Evolutionary conservation across 2,888 invertebrate genomes (phyloP).

Genomic region (Ochropleura plecta): DNA sequence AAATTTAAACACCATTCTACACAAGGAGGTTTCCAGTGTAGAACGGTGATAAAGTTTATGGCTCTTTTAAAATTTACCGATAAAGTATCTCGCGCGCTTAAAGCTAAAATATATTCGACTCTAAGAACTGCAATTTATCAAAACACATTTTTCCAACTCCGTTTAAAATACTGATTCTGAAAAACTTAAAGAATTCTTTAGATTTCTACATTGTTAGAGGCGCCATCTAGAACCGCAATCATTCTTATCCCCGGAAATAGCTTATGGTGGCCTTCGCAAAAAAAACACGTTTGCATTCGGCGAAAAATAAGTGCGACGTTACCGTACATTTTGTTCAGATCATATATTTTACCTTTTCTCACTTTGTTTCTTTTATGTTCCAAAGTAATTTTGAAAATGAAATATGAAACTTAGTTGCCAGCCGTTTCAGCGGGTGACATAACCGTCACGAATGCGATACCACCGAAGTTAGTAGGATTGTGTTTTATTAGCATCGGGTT

Average conservation of each 20-base stretch:
- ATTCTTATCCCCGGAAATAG: conserved; percentile 43
- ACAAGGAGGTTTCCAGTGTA: conserved; percentile 9
- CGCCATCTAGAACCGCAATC: conserved; percentile 32
- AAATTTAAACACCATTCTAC: conserved; percentile 15
- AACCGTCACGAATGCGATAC: conserved; percentile 7
- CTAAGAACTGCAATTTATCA: conserved; percentile 53
- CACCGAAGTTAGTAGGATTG: conserved; percentile 14
- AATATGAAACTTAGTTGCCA: conserved; percentile 45
- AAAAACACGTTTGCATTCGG: conserved; percentile 54
- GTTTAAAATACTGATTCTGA: conserved; percentile 48
- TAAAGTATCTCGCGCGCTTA: conserved; percentile 41
- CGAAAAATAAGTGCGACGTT: conserved; percentile 38
- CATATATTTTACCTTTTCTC: conserved; percentile 49
- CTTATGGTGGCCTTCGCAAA: conserved; percentile 46
- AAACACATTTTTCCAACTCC: conserved; percentile 36
- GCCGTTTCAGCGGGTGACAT: conserved; percentile 28
- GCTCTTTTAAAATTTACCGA: conserved; percentile 47
- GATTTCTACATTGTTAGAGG: conserved; percentile 34
- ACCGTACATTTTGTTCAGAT: conserved; percentile 44
- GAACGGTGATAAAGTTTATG: conserved; percentile 30
- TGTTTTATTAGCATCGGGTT: conserved; percentile 44
- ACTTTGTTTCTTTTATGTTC: conserved; percentile 46
- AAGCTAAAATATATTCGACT: conserved; percentile 50
- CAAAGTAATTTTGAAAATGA: conserved; percentile 43
- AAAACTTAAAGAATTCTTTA: conserved; percentile 30